Evolutionary conservation across 2,797 vertebrate species (phyloP).

Genomic region (Platalea minor): DNA sequence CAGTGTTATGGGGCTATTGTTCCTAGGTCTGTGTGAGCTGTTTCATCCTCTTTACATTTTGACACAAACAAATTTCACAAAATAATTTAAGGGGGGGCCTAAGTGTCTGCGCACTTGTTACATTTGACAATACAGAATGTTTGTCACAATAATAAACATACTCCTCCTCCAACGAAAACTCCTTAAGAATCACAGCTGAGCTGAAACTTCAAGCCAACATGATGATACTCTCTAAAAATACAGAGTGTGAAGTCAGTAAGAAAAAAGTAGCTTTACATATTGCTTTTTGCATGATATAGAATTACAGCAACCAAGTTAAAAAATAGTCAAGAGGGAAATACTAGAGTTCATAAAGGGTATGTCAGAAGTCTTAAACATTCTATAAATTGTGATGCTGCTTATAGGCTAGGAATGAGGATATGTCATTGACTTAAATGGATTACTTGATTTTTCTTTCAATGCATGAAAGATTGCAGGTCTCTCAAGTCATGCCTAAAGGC

Average conservation of each 20-base stretch:
- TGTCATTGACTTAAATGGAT: neutral
- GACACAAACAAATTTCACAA: neutral
- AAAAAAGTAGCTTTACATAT: neutral
- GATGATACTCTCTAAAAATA: neutral
- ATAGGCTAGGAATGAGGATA: neutral
- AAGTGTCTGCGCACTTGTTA: neutral
- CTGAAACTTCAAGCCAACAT: neutral
- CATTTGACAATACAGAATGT: neutral
- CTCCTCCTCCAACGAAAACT: neutral
- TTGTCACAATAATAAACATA: neutral
- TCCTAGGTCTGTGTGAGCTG: neutral
- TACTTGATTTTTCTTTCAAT: neutral
- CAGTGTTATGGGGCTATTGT: rapidly evolving
- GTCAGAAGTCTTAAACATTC: neutral
- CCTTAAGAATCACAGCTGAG: neutral
- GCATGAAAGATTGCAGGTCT: neutral
- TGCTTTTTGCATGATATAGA: neutral
- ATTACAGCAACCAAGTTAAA: neutral
- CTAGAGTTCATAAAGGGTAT: neutral
- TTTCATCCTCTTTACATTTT: neutral
- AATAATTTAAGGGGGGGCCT: neutral
- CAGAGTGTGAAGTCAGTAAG: neutral
- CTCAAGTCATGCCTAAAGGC: neutral
- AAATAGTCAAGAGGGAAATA: neutral
- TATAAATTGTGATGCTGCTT: neutral